These are phyloP conservation scores for Dasypolia templi DNA, from an alignment of 2,888 invertebrate genomes.

Conservation along the genomic window DNA sequence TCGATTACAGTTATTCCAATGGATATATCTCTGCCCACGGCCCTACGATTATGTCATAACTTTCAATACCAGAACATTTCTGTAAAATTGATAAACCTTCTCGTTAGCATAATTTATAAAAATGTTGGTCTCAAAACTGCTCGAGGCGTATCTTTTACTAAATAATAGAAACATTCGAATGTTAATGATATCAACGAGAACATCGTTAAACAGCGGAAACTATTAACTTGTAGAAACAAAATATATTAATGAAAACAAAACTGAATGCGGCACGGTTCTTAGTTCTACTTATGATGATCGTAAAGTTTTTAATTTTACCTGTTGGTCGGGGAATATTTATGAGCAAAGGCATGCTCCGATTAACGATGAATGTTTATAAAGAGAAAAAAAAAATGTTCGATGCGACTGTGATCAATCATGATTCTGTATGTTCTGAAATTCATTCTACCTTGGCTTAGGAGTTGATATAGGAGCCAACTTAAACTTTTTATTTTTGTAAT, in stretches of 20 bases:
- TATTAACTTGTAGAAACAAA: conserved; percentile 66
- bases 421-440: conserved; percentile 13
- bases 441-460: conserved; percentile 4
- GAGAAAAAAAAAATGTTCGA: conserved; percentile 20
- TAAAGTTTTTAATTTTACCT: conserved; percentile 63
- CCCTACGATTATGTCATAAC: conserved; percentile 42
- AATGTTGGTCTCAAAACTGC: conserved; percentile 47
- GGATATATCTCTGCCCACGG: conserved; percentile 28
- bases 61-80: conserved; percentile 37
- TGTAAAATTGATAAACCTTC: conserved; percentile 43
- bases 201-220: conserved; percentile 67
- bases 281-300: conserved; percentile 53
- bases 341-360: conserved; percentile 41
- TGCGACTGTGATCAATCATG: conserved; percentile 21
- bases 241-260: conserved; percentile 66
- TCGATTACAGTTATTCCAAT: conserved; percentile 36
- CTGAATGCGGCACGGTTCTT: conserved; percentile 51
- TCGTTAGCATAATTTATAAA: conserved; percentile 59
- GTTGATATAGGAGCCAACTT: not conserved
- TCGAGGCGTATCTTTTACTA: conserved; percentile 55
- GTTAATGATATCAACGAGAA: conserved; percentile 64
- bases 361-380: conserved; percentile 27
- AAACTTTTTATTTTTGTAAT: not conserved
- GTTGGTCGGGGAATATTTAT: conserved; percentile 57
- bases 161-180: conserved; percentile 70